Evolutionary conservation across 2,113 vertebrate species (phyloP).

Genomic region (Bostrychus sinensis): DNA sequence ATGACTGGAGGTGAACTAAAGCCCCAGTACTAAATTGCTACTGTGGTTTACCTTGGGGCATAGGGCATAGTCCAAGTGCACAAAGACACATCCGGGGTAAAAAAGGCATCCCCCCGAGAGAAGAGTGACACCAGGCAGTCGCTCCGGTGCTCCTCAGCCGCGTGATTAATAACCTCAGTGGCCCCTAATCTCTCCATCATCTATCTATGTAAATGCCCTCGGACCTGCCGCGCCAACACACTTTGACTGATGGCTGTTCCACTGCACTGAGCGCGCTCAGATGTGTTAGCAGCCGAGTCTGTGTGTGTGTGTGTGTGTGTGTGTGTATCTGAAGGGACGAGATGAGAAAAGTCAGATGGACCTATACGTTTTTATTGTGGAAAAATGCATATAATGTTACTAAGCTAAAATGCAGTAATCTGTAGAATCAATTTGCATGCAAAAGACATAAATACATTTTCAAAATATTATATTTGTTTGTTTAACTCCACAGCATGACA

Average conservation of each 20-base stretch:
- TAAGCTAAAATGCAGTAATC: slow-evolving; percentile 19
- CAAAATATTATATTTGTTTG: slow-evolving; percentile 24
- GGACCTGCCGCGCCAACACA: slow-evolving; percentile 67
- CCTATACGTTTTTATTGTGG: too few species aligned
- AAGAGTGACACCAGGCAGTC: slow-evolving; percentile 65
- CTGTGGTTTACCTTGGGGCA: slow-evolving; percentile 43
- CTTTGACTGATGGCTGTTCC: slow-evolving; percentile 79
- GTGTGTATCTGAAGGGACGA: slow-evolving; percentile 19
- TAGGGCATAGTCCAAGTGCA: slow-evolving; percentile 52
- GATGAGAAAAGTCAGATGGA: slow-evolving; percentile 37
- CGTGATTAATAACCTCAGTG: slow-evolving; percentile 77
- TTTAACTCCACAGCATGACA: slow-evolving; percentile 24
- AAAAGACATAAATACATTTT: slow-evolving; percentile 35
- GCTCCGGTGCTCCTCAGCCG: slow-evolving; percentile 59
- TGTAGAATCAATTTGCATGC: slow-evolving; percentile 23
- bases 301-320: slow-evolving; percentile 10
- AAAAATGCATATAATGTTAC: too few species aligned
- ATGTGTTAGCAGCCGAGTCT: slow-evolving; percentile 10
- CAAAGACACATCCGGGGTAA: slow-evolving; percentile 62
- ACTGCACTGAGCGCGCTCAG: slow-evolving; percentile 46
- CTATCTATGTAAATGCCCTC: slow-evolving; percentile 80
- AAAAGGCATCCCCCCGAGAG: slow-evolving; percentile 66
- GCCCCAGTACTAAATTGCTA: slow-evolving; percentile 32
- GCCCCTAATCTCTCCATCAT: slow-evolving; percentile 81
- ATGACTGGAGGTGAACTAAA: slow-evolving; percentile 25